Evolutionary conservation across 2,797 vertebrate species (phyloP).

Genomic region (Enteromius anoplus): DNA sequence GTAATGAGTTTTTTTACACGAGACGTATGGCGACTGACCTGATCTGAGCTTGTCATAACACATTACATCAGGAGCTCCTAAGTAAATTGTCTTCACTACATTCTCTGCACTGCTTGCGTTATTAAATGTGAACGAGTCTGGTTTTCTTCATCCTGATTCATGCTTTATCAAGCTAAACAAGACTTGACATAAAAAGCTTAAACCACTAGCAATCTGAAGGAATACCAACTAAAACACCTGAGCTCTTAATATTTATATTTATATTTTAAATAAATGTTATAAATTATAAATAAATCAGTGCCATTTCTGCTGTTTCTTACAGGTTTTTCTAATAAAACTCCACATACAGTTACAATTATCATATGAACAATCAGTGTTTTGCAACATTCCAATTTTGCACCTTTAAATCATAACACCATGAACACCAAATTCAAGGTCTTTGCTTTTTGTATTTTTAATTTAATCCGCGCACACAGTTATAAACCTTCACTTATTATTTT

Average conservation of each 20-base stretch:
- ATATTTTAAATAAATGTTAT: too few relatives aligned
- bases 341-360: not conserved
- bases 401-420: not conserved
- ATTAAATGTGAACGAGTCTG: slow-evolving; percentile 27
- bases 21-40: not conserved
- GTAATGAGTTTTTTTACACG: not conserved
- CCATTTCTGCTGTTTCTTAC: not conserved
- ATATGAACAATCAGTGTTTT: not conserved
- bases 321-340: not conserved
- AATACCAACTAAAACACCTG: slow-evolving; percentile 12
- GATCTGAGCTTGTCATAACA: slow-evolving; percentile 26
- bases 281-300: not conserved
- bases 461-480: too few relatives aligned
- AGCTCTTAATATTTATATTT: not conserved
- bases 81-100: slow-evolving; percentile 27
- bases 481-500: not conserved
- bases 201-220: not conserved
- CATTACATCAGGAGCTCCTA: not conserved
- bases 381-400: too few relatives aligned
- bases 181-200: not conserved
- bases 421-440: not conserved
- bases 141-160: not conserved
- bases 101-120: slow-evolving; percentile 10
- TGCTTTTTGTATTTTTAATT: not conserved
- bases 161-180: slow-evolving; percentile 3